Percentiles rank a stretch among this genome's conserved stretches.
Evolutionary conservation across 2,797 vertebrate species (phyloP).

Genomic region (Hydrophis major): DNA sequence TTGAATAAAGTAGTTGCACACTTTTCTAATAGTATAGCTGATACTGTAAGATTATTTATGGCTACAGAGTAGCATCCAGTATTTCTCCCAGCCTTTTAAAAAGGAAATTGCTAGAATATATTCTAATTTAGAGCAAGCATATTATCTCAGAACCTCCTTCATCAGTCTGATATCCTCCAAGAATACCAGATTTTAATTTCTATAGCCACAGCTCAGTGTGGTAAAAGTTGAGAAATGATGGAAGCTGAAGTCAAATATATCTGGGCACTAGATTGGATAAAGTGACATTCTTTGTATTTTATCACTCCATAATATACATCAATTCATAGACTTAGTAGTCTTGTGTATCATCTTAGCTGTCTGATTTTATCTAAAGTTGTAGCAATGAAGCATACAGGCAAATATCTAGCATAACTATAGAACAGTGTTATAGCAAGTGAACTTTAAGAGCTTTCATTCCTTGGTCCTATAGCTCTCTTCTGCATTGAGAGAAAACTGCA

Average conservation of each 20-base stretch:
- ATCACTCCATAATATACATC: neutral
- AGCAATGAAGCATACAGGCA: neutral
- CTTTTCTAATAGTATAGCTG: neutral
- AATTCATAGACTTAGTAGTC: neutral
- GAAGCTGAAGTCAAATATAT: neutral
- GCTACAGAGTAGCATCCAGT: neutral
- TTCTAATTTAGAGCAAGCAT: neutral
- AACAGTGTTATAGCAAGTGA: neutral
- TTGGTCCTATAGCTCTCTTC: no score
- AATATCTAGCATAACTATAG: neutral
- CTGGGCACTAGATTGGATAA: neutral
- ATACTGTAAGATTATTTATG: neutral
- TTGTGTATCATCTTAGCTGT: neutral
- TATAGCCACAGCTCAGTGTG: neutral
- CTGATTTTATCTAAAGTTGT: neutral
- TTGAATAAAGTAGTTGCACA: neutral
- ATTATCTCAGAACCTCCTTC: neutral
- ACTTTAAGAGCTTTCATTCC: no score
- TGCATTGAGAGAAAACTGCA: neutral
- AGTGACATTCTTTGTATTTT: neutral
- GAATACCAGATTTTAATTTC: neutral
- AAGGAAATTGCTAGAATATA: neutral
- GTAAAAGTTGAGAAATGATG: neutral
- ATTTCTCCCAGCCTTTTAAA: neutral
- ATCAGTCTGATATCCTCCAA: neutral